Percentiles rank a stretch among this genome's conserved stretches.
Evolutionary conservation across 2,888 invertebrate genomes (phyloP).

Genomic region (Eupithecia dodoneata): DNA sequence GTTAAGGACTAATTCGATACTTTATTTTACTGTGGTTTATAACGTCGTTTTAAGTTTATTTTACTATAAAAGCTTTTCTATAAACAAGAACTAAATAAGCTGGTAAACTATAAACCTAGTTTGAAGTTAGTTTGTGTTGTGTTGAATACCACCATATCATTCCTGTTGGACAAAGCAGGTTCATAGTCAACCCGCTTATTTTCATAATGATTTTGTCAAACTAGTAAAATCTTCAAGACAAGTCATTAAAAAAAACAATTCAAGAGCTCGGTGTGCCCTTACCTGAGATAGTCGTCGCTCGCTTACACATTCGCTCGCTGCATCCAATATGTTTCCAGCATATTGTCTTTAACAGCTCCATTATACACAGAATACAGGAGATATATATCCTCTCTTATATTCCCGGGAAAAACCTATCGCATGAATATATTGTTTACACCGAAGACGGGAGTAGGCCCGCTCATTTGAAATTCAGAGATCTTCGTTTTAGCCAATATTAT

Average conservation of each 20-base stretch:
- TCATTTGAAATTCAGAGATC: constrained; percentile 32
- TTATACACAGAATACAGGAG: constrained; percentile 75
- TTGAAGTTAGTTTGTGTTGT: too few species aligned
- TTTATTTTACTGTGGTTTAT: too few species aligned
- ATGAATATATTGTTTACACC: constrained; percentile 71
- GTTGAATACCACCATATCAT: too few species aligned
- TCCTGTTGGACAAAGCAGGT: too few species aligned
- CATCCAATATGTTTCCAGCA: constrained; percentile 83
- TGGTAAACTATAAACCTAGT: too few species aligned
- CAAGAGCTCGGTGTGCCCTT: constrained; percentile 48
- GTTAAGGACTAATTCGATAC: too few species aligned
- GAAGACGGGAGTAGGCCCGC: constrained; percentile 29
- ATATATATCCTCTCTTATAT: constrained; percentile 42
- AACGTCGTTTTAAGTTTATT: too few species aligned
- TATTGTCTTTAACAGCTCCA: constrained; percentile 84
- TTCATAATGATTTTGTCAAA: too few species aligned
- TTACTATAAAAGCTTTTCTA: too few species aligned
- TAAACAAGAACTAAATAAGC: too few species aligned
- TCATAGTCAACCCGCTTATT: too few species aligned
- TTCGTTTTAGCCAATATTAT: constrained; percentile 26
- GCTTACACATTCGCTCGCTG: constrained; percentile 82
- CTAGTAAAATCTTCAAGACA: not conserved
- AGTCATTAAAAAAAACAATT: not conserved
- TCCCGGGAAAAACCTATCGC: constrained; percentile 54
- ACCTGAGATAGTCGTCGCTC: constrained; percentile 61